A percentile compares a stretch with the other conserved stretches of the same genome.
Conservation (phyloP, 2,797 vertebrate species). For the Buphagus erythrorhynchus region DNA sequence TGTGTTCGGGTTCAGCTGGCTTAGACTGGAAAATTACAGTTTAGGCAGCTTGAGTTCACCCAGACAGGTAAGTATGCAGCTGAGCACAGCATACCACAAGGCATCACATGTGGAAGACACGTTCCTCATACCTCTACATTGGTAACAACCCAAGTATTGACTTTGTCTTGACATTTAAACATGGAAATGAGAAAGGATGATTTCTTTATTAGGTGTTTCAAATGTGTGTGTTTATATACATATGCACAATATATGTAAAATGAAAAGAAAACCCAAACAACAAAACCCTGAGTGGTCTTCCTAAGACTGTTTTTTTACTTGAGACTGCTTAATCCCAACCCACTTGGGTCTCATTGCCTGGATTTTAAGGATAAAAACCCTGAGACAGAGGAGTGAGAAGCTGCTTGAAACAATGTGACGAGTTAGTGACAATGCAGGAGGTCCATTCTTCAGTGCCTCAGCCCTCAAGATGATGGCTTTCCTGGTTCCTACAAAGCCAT, state of each 20-base stretch:
- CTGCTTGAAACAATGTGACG: not conserved
- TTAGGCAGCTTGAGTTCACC: not conserved
- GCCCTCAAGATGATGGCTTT: not conserved
- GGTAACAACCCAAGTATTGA: not conserved
- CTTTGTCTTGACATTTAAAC: not conserved
- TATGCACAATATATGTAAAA: not conserved
- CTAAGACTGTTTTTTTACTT: not conserved
- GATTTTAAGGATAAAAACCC: not conserved
- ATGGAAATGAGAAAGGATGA: not conserved
- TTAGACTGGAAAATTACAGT: not conserved
- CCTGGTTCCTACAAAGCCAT: not conserved
- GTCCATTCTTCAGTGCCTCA: not conserved
- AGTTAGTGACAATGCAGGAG: not conserved
- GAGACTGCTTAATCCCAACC: not conserved
- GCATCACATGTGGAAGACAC: not conserved
- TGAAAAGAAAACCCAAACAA: not conserved
- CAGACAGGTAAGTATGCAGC: not conserved
- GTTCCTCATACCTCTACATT: not conserved
- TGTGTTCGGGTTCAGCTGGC: not conserved
- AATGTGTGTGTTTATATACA: not conserved
- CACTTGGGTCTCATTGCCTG: no score
- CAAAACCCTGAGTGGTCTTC: not conserved
- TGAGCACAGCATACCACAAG: not conserved
- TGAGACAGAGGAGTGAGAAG: not conserved
- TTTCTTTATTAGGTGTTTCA: not conserved